Base-by-base conservation (phyloP, 53 echinoderm and acorn worm genomes). In the Holothuria leucospilota region DNA sequence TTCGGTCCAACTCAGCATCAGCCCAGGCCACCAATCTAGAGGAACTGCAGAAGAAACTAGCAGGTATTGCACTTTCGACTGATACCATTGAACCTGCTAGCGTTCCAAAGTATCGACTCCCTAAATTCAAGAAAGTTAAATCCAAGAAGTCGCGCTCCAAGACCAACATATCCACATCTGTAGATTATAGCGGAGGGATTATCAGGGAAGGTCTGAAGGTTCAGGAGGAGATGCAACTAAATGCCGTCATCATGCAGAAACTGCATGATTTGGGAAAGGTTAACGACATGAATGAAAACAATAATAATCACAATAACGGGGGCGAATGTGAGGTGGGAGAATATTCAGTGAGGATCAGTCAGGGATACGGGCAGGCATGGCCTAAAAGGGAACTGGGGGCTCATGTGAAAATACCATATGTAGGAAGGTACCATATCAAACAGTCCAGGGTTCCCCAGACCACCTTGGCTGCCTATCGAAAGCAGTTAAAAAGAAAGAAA, bases 11-110 rank as follows among this genome's bases (percentile, higher is more conserved):
- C 60, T 68, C 78, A 14, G 88, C 75, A 28, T 71, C 81, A 14
- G 82, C 71, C 11, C 12, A 65, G 13, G 77, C 89, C 39, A 89
- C 95, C 53, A 94, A 78, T 65, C 67, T 99, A 66, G 99, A 99
- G 62, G 95, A 99, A 40, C 90, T 95, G 91, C 90, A 94, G 71
- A 95, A 87, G 42, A 99, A 94, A 81, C 82, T 95, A 63, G 93
- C 95, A 99, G 99, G 99, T 99, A 96, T 92, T 60, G 88, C 62
- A 23, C 27, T 83, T 23, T 62, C 30, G 12, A 62, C 61, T 77
- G 86, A 86, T 42, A 41, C 8, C 49, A 49, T 83, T 40, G 90
- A 81, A 79, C 63, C 82, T 25, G 65, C 24, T 28, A 73, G 46
- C 39, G 5, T 39, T n/a, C 39, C 82, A 62, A 21, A 21, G 28